These are phyloP conservation scores for Rotaria magnacalcarata DNA, from an alignment of 2,888 invertebrate species.

Conservation along the genomic window DNA sequence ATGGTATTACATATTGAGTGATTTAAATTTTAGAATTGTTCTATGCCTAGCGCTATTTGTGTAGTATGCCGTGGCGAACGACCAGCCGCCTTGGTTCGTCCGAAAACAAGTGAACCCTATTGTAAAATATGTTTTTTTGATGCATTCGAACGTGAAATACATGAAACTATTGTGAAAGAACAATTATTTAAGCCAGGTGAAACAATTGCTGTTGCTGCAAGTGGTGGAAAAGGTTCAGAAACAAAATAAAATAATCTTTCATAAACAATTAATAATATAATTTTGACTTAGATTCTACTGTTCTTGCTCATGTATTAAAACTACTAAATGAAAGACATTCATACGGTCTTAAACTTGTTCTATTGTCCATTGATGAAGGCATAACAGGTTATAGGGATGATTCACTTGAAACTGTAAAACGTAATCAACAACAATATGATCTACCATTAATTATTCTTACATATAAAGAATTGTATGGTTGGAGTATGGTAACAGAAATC, in stretches of 20 bases:
- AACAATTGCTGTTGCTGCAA: constrained; percentile 83
- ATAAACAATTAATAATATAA: background rate
- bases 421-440: constrained; percentile 84
- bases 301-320: constrained; percentile 86
- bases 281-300: constrained; percentile 75
- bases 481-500: constrained; percentile 67
- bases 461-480: constrained; percentile 79
- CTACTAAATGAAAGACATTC: constrained; percentile 79
- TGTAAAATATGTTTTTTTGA: constrained; percentile 89
- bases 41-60: background rate
- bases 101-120: constrained; percentile 70
- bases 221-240: constrained; percentile 59
- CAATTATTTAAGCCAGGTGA: constrained; percentile 76
- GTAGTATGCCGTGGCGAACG: constrained; percentile 48
- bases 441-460: constrained; percentile 71
- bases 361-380: constrained; percentile 95
- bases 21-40: background rate
- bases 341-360: constrained; percentile 80
- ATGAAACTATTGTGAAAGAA: constrained; percentile 77
- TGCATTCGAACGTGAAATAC: constrained; percentile 89
- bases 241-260: background rate
- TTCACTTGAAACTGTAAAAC: constrained; percentile 88
- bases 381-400: constrained; percentile 87
- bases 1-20: background rate
- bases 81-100: constrained; percentile 56